Evolutionary conservation across 1,140 invertebrate genomes (phyloP).

Genomic region (Neocloeon triangulifer): DNA sequence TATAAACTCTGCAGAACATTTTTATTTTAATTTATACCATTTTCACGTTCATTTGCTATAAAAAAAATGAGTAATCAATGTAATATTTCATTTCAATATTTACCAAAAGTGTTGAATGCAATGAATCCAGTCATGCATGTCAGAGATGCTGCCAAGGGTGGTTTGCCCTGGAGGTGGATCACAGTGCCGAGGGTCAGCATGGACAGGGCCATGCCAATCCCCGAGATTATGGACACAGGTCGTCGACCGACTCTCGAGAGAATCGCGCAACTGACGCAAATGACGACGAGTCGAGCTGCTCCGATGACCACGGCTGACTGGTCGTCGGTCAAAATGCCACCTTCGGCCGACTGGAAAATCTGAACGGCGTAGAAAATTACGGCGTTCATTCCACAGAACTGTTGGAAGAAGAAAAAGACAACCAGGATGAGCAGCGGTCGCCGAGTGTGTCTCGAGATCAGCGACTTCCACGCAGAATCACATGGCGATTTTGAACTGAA

Average conservation of each 20-base stretch:
- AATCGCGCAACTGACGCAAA: conserved; percentile 1
- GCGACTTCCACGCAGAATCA: no score
- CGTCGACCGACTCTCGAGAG: conserved; percentile 12
- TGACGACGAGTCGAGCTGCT: conserved; percentile 6
- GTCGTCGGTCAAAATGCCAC: conserved; percentile 9
- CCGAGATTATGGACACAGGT: conserved; percentile 14
- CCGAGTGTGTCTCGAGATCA: no score
- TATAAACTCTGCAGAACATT: no score
- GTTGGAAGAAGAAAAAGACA: conserved; percentile 12
- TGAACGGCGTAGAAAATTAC: conserved; percentile 21
- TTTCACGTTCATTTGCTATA: no score
- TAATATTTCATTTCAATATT: no score
- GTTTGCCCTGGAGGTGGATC: no score
- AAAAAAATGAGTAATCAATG: no score
- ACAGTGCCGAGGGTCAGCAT: conserved; percentile 4
- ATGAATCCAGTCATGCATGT: no score
- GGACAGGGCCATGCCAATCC: conserved; percentile 6
- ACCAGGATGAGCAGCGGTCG: conserved; percentile 7
- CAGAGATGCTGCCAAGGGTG: no score
- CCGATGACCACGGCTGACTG: conserved; percentile 18
- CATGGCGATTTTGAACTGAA: no score
- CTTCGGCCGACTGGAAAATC: conserved; percentile 16
- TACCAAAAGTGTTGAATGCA: no score
- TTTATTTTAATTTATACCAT: no score
- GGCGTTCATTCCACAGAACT: conserved; percentile 15